Base-by-base conservation (phyloP, 2,888 invertebrate species). In the Pristionchus maxplancki region DNA sequence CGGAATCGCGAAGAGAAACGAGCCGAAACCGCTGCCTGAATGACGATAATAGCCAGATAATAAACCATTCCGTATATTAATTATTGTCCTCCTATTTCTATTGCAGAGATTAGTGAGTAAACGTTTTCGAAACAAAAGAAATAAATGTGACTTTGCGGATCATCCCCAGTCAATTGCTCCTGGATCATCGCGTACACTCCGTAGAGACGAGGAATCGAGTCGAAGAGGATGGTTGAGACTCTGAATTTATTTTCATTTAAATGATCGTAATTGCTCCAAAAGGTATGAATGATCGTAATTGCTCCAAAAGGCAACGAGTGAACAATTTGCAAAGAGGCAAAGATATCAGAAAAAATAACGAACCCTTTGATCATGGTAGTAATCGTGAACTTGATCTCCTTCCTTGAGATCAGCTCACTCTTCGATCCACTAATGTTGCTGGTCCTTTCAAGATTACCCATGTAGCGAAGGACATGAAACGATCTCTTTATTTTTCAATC, bases 321-420 rank as follows among this genome's bases (percentile, higher is more conserved):
- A n/a, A n/a, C n/a, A n/a, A n/a, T n/a, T n/a, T n/a, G n/a, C n/a
- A n/a, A n/a, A n/a, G n/a, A n/a, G n/a, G n/a, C n/a, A n/a, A n/a
- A n/a, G n/a, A n/a, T n/a, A n/a, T n/a, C n/a, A n/a, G n/a, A n/a
- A 34, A 74, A 37, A 1, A 28, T 44, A 6, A 5, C 78, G 8
- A 44, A 78, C 78, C 78, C 78, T n/a, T 78, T 78, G 40, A 78
- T 78, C 78, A 78, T 44, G 9, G 78, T n/a, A 40, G 78, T 78
- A 13, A 78, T 48, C 44, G 78, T 78, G 24, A 78, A 78, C 24
- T 78, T 78, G 40, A 78, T 44, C 6, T 78, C n/a, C 78, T 44
- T 78, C 15, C 28, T 40, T 34, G 78, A 44, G 9, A 78, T 78
- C 9, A 20, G 2, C 24, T 44, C 15, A 44, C 20, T 24, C 8